A percentile compares a stretch with the other conserved stretches of the same genome.
Conservation (phyloP, 1,140 invertebrate genomes). For the Lepidurus apus region DNA sequence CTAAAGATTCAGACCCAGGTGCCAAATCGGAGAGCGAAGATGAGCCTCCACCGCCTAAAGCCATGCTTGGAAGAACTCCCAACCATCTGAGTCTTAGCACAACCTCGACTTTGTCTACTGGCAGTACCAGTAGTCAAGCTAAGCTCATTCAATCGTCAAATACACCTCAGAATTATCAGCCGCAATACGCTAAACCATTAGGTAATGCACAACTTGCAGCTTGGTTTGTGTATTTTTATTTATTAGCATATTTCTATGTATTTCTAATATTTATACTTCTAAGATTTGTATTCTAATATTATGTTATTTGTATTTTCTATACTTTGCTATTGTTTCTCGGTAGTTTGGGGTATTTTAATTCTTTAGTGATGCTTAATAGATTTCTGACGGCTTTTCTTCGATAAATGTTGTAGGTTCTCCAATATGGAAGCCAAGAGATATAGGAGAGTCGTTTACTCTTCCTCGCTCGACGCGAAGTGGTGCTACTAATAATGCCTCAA, state of each 20-base stretch:
- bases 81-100: conserved; percentile 88
- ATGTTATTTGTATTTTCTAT: conserved; percentile 44
- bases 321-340: too few relatives aligned
- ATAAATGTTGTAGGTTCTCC: conserved; percentile 67
- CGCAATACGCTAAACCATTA: conserved; percentile 29
- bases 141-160: conserved; percentile 66
- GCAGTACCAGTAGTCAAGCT: conserved; percentile 87
- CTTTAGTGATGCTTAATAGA: too few relatives aligned
- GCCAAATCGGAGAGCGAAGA: conserved; percentile 83
- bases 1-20: conserved; percentile 57
- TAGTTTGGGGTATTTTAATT: too few relatives aligned
- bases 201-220: background rate
- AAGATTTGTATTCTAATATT: conserved; percentile 29
- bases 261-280: conserved; percentile 25
- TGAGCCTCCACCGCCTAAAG: conserved; percentile 60
- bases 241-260: background rate
- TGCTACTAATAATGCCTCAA: conserved; percentile 41
- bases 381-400: too few relatives aligned
- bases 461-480: conserved; percentile 47
- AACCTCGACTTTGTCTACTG: conserved; percentile 85
- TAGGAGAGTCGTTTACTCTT: conserved; percentile 44
- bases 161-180: conserved; percentile 34
- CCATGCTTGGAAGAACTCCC: conserved; percentile 67
- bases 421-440: conserved; percentile 81
- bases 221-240: conserved; percentile 9